Base-by-base conservation (phyloP, 2,888 invertebrate genomes). In the Cantharis rustica region DNA sequence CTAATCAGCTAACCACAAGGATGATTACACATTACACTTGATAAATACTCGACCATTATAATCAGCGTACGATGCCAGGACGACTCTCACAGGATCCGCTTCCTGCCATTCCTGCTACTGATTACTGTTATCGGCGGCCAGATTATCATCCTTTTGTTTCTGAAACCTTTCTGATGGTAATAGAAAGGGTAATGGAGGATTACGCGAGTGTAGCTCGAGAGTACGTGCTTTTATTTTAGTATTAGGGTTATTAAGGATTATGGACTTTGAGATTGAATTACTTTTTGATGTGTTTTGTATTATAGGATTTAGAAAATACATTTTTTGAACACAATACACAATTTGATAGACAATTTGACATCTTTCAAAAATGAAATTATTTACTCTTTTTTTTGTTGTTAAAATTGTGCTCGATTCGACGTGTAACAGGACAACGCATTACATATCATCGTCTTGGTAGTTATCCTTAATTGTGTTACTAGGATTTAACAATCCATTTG, bases 11-110 rank as follows among this genome's bases (percentile, higher is more conserved):
- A 83, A 85, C 85, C 86, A 79, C 86, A 83, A 84, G 84, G 86
- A 85, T 85, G 86, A 86, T 86, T 86, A 85, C 84, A 84, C 85
- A 84, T 85, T 85, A 84, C 84, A 83, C 84, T 85, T 86, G 86
- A 86, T 85, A 86, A 86, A 86, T 86, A 86, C 84, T 80, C 77
- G 81, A 81, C 83, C 82, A 82, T 85, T 85, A 81, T 80, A 81
- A 80, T 81, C 81, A 80, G 79, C 80, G 79, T 74, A 75, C 80
- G 75, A 68, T 79, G 77, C 79, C 78, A 79, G 80, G 79, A 79
- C 80, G 79, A 78, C 75, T 79, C 79, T 81, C 78, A 68, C 78
- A 77, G 80, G 80, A 80, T 80, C 73, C 78, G 79, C 79, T 79
- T 81, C 80, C 81, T 80, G 80, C 80, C 80, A 78, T 77, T 79